phyloP scores from a whole-genome alignment of 2,113 vertebrate species.

The Cinclus cinclus region DNA sequence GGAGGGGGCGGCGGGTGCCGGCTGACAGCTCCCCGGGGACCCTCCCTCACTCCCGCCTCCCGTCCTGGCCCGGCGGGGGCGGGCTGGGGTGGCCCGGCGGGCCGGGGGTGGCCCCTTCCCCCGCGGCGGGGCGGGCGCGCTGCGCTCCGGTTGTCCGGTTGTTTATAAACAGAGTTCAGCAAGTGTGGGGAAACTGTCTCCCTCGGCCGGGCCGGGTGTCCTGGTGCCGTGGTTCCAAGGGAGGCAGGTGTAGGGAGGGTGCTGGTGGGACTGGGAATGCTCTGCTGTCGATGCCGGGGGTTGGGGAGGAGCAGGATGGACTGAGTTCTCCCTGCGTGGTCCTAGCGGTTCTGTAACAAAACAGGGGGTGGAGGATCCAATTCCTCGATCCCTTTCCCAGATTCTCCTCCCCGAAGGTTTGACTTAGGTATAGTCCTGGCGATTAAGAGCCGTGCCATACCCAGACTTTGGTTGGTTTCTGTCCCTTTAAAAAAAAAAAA shows the following conservation, averaged over 20 bases:
- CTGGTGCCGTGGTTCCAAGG: background rate
- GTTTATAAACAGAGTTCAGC: background rate
- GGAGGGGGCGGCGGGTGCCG: background rate
- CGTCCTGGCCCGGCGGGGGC: background rate
- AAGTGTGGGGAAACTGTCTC: background rate
- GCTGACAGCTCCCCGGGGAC: background rate
- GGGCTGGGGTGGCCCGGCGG: too few species aligned
- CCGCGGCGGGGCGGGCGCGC: background rate
- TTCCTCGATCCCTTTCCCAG: background rate
- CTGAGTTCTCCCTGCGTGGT: accelerated
- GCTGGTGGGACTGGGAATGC: accelerated
- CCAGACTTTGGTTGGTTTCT: background rate
- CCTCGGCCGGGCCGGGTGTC: background rate
- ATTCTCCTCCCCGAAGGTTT: background rate
- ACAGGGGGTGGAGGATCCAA: background rate
- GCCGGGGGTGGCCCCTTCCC: background rate
- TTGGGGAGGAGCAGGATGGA: background rate
- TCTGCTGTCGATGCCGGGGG: background rate
- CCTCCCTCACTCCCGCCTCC: background rate
- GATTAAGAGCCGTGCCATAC: background rate
- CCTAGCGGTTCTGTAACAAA: background rate
- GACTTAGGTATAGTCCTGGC: accelerated
- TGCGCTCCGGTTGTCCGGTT: background rate
- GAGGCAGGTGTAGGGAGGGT: background rate
- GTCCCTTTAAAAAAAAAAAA: background rate